A percentile compares a stretch with the other conserved stretches of the same genome.
Conservation (phyloP, 2,888 invertebrate genomes). For the Habrosyne pyritoides region DNA sequence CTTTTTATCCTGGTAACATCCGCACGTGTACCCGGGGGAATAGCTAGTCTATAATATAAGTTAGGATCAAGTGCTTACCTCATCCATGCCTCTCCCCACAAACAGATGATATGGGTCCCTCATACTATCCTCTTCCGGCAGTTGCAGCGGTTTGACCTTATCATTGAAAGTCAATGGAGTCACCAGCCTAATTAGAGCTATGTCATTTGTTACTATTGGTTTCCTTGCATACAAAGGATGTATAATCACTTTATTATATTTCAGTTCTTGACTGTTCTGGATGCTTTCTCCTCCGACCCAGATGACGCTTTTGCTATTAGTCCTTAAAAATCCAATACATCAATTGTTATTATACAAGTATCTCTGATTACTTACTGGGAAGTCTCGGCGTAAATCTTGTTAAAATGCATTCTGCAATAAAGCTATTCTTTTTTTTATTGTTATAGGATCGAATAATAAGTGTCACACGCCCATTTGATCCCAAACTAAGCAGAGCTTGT, state of each 20-base stretch:
- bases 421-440: no score
- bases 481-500: no score
- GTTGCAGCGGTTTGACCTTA: constrained; percentile 19
- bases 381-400: no score
- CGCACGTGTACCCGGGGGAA: no score
- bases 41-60: background rate
- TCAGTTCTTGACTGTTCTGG: background rate
- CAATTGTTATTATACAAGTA: no score
- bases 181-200: constrained; percentile 21
- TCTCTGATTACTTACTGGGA: no score
- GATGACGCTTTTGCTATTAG: constrained; percentile 7
- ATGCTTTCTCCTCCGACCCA: constrained; percentile 11
- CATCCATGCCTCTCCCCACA: constrained; percentile 23
- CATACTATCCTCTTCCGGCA: constrained; percentile 13
- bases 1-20: no score
- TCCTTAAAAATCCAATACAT: constrained; percentile 15
- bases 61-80: constrained; percentile 16
- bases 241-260: background rate
- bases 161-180: constrained; percentile 11
- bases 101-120: constrained; percentile 1
- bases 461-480: no score
- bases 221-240: background rate
- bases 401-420: no score
- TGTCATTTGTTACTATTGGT: constrained; percentile 13
- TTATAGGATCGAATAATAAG: no score